Evolutionary conservation across 2,888 invertebrate species (phyloP).

Genomic region (Andrena minutula): DNA sequence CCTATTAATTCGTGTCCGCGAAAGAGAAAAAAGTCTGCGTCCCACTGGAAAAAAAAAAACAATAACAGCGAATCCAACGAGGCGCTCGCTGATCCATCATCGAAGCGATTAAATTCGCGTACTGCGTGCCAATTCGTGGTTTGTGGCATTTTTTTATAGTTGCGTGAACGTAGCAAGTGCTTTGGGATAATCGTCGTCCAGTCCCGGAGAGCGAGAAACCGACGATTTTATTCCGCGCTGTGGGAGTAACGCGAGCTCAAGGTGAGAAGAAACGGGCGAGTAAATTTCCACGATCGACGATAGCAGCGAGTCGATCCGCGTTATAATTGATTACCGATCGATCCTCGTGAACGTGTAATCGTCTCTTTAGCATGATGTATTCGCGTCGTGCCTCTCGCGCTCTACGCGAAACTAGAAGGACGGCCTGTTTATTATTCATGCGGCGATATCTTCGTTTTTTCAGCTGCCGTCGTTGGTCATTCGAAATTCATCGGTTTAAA

Average conservation of each 20-base stretch:
- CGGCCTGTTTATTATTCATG: conserved; percentile 26
- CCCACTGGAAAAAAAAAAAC: conserved; percentile 39
- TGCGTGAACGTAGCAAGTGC: not conserved
- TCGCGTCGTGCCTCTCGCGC: not conserved
- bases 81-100: conserved; percentile 36
- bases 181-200: not conserved
- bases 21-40: conserved; percentile 9
- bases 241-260: not conserved
- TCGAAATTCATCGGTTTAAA: conserved; percentile 10
- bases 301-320: conserved; percentile 10
- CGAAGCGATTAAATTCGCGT: conserved; percentile 43
- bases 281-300: conserved; percentile 35
- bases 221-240: conserved; percentile 10
- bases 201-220: not conserved
- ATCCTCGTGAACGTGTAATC: not conserved
- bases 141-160: not conserved
- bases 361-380: conserved; percentile 24
- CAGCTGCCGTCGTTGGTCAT: not conserved
- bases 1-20: conserved; percentile 43
- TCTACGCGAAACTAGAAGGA: not conserved
- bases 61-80: conserved; percentile 25
- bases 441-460: not conserved
- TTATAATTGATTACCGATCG: conserved; percentile 16
- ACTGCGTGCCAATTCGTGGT: not conserved
- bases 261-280: conserved; percentile 27